Base-by-base conservation (phyloP, 35 echinoderm and acorn worm species). In the Heliocidaris erythrogramma region DNA sequence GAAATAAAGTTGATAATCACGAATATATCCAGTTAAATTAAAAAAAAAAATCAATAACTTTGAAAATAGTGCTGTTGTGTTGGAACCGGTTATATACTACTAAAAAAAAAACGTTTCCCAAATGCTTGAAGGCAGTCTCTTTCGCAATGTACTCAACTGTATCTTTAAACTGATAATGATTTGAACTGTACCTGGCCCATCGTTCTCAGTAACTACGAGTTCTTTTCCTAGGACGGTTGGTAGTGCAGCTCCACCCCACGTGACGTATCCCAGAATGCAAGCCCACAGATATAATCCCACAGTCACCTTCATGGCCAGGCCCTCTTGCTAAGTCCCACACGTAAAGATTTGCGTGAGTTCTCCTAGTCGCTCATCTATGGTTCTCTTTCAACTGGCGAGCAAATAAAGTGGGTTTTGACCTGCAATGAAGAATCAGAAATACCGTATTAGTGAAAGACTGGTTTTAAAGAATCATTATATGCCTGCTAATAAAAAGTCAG, bases 261-360 rank as follows among this genome's bases (percentile, higher is more conserved):
- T 92, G 47, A 59, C 48, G 91, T 92, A 92, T 30, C 48, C 91
- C 48, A 92, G 31, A 48, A 92, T 59, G 49, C 91, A 92, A 17
- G 48, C 91, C 91, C 91, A 92, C 47, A 92, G 17, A 48, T 92
- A 92, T 30, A 92, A 30, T 30, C 48, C 29, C 47, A 92, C n/a
- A 13, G 91, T 92, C 11, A 49, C 91, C 49, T 59, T 92, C 91
- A 92, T 92, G 91, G 50, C 91, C n/a, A 30, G 91, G 47, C 91
- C 91, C 21, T 49, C 49, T 32, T 48, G 16, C 91, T 49, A 30
- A 59, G 47, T 49, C 47, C 91, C 91, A 49, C 91, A 59, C 91
- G 91, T 92, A 17, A 11, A 30, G 47, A 48, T 56, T 14, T 49
- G 17, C 30, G 47, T 29, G 7, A 27, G 91, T 30, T 59, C 91